These are phyloP conservation scores for Castor canadensis DNA, from an alignment of 2,113 vertebrate genomes.

Conservation along the genomic window DNA sequence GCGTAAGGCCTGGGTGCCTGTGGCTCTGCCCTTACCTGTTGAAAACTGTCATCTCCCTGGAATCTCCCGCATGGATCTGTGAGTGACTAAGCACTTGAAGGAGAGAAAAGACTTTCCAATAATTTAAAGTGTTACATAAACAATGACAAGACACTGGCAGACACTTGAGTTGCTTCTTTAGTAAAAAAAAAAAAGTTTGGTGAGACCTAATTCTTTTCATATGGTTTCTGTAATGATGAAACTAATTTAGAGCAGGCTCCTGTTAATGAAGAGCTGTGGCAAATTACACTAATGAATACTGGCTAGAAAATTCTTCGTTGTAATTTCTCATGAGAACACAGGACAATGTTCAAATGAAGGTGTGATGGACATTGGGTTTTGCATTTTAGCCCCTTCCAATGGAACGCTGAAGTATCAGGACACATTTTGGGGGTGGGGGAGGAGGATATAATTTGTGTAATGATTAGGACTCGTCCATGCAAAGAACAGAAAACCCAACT, in stretches of 20 bases:
- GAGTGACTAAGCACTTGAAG: accelerated
- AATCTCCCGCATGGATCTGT: neutral
- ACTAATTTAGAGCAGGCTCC: neutral
- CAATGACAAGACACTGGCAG: neutral
- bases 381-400: neutral
- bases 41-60: neutral
- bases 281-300: neutral
- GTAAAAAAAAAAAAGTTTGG: neutral
- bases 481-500: neutral
- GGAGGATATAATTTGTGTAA: neutral
- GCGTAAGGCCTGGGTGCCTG: accelerated
- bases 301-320: neutral
- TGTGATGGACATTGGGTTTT: neutral
- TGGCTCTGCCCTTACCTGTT: accelerated
- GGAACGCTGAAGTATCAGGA: neutral
- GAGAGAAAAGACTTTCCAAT: neutral
- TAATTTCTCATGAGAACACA: neutral
- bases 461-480: neutral
- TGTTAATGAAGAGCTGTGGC: neutral
- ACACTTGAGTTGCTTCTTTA: neutral
- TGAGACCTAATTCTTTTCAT: conserved; percentile 23
- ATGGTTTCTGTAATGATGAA: neutral
- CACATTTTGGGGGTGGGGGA: neutral
- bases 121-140: neutral
- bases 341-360: neutral